These are phyloP conservation scores for Sicus ferrugineus DNA, from an alignment of 2,888 invertebrate genomes.

Conservation along the genomic window DNA sequence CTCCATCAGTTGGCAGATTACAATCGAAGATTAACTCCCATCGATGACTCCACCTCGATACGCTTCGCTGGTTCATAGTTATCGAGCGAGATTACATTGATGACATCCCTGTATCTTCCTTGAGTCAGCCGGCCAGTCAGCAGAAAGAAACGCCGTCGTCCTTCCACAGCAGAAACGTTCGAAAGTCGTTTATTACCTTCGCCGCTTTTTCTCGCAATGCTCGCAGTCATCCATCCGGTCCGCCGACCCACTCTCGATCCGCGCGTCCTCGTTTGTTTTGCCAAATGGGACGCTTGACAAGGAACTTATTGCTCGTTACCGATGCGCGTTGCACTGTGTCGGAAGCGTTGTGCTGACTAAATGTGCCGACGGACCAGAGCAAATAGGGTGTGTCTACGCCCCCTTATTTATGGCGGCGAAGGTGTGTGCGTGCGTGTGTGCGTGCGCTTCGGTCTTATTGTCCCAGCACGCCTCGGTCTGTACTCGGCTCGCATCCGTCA, in stretches of 20 bases:
- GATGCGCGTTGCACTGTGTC: slow-evolving; percentile 11
- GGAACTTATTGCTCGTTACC: slow-evolving; percentile 27
- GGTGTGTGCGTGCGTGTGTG: too few relatives aligned
- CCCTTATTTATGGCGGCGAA: not conserved
- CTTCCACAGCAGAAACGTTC: not conserved
- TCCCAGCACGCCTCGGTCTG: not conserved
- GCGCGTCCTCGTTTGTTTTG: slow-evolving; percentile 15
- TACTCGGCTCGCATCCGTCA: not conserved
- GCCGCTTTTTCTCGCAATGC: not conserved
- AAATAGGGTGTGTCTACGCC: slow-evolving; percentile 21
- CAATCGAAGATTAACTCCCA: too few relatives aligned
- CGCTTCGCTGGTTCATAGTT: too few relatives aligned
- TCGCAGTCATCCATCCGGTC: not conserved
- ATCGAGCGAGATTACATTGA: too few relatives aligned
- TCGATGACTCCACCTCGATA: too few relatives aligned
- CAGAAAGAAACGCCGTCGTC: not conserved
- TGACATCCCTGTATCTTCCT: too few relatives aligned
- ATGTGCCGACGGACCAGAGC: slow-evolving; percentile 9
- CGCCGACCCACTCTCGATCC: not conserved
- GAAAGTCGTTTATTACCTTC: not conserved
- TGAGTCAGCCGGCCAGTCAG: too few relatives aligned
- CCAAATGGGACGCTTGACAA: slow-evolving; percentile 21
- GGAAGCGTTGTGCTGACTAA: slow-evolving; percentile 16
- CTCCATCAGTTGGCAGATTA: too few relatives aligned
- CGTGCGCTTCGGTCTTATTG: too few relatives aligned